Base-by-base conservation (phyloP, 2,797 vertebrate species). In the Petrocephalus schoutedeni region DNA sequence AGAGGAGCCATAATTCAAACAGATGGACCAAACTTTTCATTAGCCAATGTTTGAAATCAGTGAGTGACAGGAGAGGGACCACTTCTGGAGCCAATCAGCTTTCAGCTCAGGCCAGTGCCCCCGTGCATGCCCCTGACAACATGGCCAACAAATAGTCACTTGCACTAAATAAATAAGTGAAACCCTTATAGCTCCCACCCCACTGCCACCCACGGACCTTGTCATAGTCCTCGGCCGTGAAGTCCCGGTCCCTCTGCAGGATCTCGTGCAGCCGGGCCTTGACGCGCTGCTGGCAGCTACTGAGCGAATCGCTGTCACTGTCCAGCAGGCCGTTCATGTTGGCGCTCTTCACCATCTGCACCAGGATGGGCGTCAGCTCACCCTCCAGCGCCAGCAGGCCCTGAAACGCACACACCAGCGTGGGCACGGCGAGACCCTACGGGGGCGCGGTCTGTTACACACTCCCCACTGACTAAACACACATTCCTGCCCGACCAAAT, bases 341-440 rank as follows among this genome's bases (percentile, higher is more conserved):
- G 88, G 97, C 97, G 90, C 97, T 97, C 93, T 97, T 97, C 82
- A 97, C 97, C 97, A 97, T 97, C 91, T 97, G 97, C 82, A 97
- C 97, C 89, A 97, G 95, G 92, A 97, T 97, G 89, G 97, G 97
- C 0, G 97, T 97, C 88, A 97, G 94, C 88, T 97, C 97, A 45
- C 97, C 97, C 89, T 97, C 97, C 89, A 97, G 92, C 10, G 97
- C 97, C 89, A 97, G 91, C 0, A 97, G 92, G 87, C 97, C 97
- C 97, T 97, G 92, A 45, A 61, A 53, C 45, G 8, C 19, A 64
- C 3, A 86, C 10, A 51, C n/a, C 8, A 83, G 80, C 80, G n/a
- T 83, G 80, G 45, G 80, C 80, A 83, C n/a, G 9, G 41, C 49
- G 9, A n/a, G 12, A 23, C 45, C 45, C 80, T 54, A 84, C 36